phyloP scores from a whole-genome alignment of 2,113 vertebrate genomes.

The Colinus virginianus region DNA sequence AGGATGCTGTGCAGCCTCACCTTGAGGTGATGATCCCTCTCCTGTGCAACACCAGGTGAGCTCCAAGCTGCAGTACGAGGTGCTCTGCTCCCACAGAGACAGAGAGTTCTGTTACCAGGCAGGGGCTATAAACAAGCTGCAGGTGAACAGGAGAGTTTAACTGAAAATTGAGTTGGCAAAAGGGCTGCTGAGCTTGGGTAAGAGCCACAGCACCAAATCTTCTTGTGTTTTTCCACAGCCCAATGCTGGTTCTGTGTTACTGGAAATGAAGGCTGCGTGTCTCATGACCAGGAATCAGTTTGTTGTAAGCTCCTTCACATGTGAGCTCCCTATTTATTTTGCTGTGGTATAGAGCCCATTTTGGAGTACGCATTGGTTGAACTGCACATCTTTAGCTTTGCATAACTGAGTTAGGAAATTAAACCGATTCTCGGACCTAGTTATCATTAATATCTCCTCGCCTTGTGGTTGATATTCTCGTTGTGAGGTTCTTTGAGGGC shows the following conservation, averaged over 20 bases:
- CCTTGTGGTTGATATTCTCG: background rate
- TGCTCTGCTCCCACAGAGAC: background rate
- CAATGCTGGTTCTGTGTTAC: accelerated
- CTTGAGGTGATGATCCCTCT: background rate
- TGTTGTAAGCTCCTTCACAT: background rate
- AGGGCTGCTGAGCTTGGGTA: background rate
- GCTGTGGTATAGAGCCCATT: background rate
- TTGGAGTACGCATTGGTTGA: background rate
- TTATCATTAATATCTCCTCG: background rate
- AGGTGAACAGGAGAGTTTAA: background rate
- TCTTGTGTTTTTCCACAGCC: background rate
- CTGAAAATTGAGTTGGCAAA: accelerated
- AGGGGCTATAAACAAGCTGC: background rate
- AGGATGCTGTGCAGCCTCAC: background rate
- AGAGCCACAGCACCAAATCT: background rate
- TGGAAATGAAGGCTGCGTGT: background rate
- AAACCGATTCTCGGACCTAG: background rate
- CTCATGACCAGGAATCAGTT: background rate
- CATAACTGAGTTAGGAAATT: background rate
- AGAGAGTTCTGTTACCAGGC: no score
- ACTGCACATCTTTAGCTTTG: background rate
- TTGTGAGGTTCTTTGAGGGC: background rate
- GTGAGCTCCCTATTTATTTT: background rate
- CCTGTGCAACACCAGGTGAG: accelerated
- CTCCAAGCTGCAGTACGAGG: accelerated